A percentile compares a stretch with the other conserved stretches of the same genome.
Evolutionary conservation across 2,113 vertebrate genomes (phyloP).

Genomic region (Archocentrus centrarchus): DNA sequence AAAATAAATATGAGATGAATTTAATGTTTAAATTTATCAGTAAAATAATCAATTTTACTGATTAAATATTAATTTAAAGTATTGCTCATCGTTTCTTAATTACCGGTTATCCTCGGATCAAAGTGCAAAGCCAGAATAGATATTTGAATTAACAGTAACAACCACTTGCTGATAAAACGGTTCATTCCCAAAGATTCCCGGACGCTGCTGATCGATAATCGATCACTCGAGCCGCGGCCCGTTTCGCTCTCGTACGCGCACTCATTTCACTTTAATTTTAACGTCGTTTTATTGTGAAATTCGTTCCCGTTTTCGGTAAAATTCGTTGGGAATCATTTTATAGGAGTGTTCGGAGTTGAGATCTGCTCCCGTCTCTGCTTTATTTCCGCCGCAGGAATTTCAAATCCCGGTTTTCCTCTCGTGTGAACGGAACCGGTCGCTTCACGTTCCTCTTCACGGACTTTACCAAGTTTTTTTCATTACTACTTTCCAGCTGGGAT

Average conservation of each 20-base stretch:
- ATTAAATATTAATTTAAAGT: neutral
- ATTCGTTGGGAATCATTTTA: conserved; percentile 50
- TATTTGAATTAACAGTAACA: neutral
- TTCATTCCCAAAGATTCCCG: too few relatives aligned
- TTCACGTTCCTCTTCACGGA: neutral
- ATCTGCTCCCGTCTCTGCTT: neutral
- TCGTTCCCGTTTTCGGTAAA: conserved; percentile 26
- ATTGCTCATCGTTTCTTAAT: neutral
- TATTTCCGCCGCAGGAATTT: neutral
- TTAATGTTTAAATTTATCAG: neutral
- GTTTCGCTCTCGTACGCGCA: neutral
- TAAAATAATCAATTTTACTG: neutral
- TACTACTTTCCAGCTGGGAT: neutral
- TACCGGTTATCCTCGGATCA: neutral
- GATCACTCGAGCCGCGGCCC: neutral
- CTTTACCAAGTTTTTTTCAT: neutral
- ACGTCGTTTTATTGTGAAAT: neutral
- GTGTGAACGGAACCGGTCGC: neutral
- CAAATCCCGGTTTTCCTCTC: neutral
- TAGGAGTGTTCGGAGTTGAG: accelerated
- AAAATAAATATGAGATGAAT: neutral
- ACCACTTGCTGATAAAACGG: neutral
- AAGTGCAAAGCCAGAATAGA: too few relatives aligned
- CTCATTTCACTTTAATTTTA: neutral
- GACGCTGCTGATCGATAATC: neutral